Conservation (phyloP, 2,888 invertebrate genomes). For the Habroteleia sp. region DNA sequence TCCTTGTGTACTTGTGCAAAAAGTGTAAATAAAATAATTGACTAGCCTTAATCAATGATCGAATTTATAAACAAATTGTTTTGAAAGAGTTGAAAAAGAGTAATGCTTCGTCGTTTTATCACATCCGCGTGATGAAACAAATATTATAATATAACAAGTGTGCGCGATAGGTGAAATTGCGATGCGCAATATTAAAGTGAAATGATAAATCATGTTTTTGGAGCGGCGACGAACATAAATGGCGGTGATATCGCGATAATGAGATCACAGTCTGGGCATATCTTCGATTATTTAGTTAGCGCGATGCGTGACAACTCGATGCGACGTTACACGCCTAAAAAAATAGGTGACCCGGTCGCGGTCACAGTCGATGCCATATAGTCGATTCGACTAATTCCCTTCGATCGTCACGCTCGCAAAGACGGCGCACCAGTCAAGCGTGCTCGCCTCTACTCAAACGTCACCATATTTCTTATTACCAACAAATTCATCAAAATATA, state of each 20-base stretch:
- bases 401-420: conserved; percentile 41
- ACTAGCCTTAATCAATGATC: too few relatives aligned
- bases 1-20: too few relatives aligned
- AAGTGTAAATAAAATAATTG: too few relatives aligned
- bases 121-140: too few relatives aligned
- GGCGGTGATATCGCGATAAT: conserved; percentile 9
- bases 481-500: conserved; percentile 22
- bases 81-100: too few relatives aligned
- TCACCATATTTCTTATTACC: conserved; percentile 20
- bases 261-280: conserved; percentile 1
- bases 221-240: background rate
- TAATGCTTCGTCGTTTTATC: too few relatives aligned
- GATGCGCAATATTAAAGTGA: conserved; percentile 4
- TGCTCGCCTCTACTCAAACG: background rate
- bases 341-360: conserved; percentile 51
- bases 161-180: too few relatives aligned
- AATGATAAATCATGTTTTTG: conserved; percentile 6
- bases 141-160: too few relatives aligned
- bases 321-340: conserved; percentile 13
- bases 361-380: conserved; percentile 35
- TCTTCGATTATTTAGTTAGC: background rate
- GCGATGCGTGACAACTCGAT: conserved; percentile 34
- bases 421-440: conserved; percentile 1
- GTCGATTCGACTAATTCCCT: conserved; percentile 28
- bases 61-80: too few relatives aligned